Percentiles rank a stretch among this genome's conserved stretches.
Evolutionary conservation across 2,113 vertebrate species (phyloP).

Genomic region (Thryonomys swinderianus): DNA sequence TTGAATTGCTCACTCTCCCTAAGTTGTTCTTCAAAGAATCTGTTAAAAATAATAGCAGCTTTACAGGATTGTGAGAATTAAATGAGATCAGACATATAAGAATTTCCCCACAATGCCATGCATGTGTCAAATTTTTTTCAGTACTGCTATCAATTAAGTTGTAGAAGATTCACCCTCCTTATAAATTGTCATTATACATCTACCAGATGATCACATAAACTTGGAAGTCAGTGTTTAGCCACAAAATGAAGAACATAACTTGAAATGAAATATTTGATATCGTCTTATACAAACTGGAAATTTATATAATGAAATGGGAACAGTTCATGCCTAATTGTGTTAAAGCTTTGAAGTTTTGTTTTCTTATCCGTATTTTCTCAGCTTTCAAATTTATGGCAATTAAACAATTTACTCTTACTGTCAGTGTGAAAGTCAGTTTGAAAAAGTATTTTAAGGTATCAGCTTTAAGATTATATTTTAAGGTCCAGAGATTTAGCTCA

Average conservation of each 20-base stretch:
- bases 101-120: neutral
- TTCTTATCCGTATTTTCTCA: neutral
- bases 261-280: neutral
- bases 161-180: neutral
- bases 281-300: neutral
- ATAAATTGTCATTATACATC: neutral
- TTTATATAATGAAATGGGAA: neutral
- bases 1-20: constrained; percentile 15
- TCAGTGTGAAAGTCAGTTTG: neutral
- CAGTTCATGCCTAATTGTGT: neutral
- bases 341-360: neutral
- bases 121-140: neutral
- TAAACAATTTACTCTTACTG: neutral
- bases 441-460: neutral
- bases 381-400: neutral
- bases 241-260: neutral
- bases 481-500: too few relatives aligned
- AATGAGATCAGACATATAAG: neutral
- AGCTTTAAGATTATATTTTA: neutral
- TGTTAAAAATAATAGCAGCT: neutral
- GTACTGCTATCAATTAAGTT: neutral
- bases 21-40: neutral
- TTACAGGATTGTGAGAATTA: neutral
- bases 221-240: neutral
- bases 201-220: neutral